Percentiles rank a stretch among this genome's conserved stretches.
phyloP scores from a whole-genome alignment of 2,113 vertebrate species.

The Megaptera novaeangliae region DNA sequence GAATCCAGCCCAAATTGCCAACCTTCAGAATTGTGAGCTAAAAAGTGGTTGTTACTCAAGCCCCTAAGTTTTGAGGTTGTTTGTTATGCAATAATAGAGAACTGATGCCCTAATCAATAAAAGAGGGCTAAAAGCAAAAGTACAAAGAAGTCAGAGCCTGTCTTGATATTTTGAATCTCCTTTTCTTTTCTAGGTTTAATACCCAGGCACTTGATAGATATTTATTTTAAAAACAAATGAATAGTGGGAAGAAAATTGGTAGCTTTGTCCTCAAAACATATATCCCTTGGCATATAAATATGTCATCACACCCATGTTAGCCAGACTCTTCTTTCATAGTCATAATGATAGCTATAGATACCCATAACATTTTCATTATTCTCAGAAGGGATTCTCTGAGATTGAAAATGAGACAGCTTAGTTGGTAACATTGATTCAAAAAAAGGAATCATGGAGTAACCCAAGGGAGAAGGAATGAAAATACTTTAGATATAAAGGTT shows the following conservation, averaged over 20 bases:
- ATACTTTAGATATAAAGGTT: neutral
- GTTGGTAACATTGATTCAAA: neutral
- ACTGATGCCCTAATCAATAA: neutral
- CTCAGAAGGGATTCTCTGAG: neutral
- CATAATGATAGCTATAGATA: neutral
- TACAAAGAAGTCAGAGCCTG: neutral
- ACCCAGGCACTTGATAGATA: neutral
- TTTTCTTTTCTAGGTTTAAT: neutral
- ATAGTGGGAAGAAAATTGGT: neutral
- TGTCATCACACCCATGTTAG: neutral
- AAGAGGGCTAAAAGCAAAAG: neutral
- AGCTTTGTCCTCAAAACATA: neutral
- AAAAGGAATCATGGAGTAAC: neutral
- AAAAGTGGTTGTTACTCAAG: neutral
- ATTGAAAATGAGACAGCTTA: neutral
- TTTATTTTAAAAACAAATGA: neutral
- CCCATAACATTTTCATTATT: neutral
- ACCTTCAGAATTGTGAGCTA: neutral
- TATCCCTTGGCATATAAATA: neutral
- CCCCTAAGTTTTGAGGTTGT: neutral
- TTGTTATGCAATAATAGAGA: neutral
- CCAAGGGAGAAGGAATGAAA: neutral
- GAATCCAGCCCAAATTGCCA: neutral
- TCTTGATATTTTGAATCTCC: neutral
- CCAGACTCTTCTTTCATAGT: neutral